phyloP scores from a whole-genome alignment of 2,113 vertebrate genomes.

The Mustelus asterias region DNA sequence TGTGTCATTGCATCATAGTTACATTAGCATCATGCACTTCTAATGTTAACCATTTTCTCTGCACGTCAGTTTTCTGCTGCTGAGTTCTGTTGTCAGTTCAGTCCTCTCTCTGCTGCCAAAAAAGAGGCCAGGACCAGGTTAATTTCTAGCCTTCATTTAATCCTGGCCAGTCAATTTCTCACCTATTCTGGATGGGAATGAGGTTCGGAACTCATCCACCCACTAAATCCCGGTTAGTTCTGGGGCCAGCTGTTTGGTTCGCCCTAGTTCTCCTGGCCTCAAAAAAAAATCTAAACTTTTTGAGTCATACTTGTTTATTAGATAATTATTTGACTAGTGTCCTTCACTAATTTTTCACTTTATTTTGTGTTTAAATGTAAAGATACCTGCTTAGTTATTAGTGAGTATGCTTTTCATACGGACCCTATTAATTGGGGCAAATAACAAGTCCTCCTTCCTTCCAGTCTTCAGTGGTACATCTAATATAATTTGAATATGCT shows the following conservation, averaged over 20 bases:
- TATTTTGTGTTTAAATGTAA: neutral
- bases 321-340: neutral
- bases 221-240: neutral
- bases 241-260: neutral
- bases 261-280: neutral
- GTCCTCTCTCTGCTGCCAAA: neutral
- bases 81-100: neutral
- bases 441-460: neutral
- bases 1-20: no score
- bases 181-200: neutral
- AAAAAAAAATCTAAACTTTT: neutral
- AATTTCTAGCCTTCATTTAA: neutral
- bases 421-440: neutral
- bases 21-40: no score
- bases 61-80: neutral
- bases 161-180: neutral
- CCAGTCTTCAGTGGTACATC: neutral
- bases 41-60: no score
- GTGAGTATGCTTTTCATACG: neutral
- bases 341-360: neutral
- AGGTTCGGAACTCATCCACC: no score
- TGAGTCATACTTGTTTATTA: neutral
- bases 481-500: neutral
- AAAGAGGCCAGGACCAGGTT: neutral
- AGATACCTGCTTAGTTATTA: neutral